Conservation (phyloP, 1,140 invertebrate species). For the Drosophila navojoa region DNA sequence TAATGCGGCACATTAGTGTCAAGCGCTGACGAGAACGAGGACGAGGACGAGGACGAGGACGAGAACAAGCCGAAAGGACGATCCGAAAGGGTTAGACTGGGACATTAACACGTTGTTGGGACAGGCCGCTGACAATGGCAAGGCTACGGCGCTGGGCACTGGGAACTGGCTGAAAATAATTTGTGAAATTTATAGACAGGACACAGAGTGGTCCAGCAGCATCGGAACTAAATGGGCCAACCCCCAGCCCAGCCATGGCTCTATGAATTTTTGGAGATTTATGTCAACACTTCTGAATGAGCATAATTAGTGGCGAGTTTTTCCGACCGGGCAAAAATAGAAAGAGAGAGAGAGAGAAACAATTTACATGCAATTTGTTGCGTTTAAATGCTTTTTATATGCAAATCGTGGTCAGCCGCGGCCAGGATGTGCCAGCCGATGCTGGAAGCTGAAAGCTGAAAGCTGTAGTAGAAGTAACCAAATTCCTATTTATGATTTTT, state of each 20-base stretch:
- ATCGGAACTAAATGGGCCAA: constrained; percentile 19
- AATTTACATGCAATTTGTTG: constrained; percentile 82
- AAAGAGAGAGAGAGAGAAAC: constrained; percentile 28
- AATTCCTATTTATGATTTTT: constrained; percentile 70
- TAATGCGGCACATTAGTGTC: constrained; percentile 83
- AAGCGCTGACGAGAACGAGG: constrained; percentile 64
- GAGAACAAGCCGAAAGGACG: constrained; percentile 11
- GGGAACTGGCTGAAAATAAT: constrained; percentile 59
- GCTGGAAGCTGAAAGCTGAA: background rate
- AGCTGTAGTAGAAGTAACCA: constrained; percentile 36
- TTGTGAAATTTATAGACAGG: constrained; percentile 73
- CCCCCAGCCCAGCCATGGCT: constrained; percentile 48
- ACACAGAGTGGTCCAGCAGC: constrained; percentile 62
- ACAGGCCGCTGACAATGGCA: constrained; percentile 58
- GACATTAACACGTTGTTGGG: constrained; percentile 78
- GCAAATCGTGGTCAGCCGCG: constrained; percentile 76
- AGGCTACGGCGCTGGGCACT: constrained; percentile 26
- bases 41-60: constrained; percentile 7
- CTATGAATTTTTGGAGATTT: constrained; percentile 54
- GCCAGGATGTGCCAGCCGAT: constrained; percentile 42
- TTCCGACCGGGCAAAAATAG: constrained; percentile 17
- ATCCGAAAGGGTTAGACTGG: constrained; percentile 63
- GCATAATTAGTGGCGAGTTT: constrained; percentile 79
- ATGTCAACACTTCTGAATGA: constrained; percentile 77
- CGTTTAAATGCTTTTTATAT: constrained; percentile 82